Evolutionary conservation across 1,140 invertebrate genomes (phyloP).

Genomic region (Stegodyphus dumicola): DNA sequence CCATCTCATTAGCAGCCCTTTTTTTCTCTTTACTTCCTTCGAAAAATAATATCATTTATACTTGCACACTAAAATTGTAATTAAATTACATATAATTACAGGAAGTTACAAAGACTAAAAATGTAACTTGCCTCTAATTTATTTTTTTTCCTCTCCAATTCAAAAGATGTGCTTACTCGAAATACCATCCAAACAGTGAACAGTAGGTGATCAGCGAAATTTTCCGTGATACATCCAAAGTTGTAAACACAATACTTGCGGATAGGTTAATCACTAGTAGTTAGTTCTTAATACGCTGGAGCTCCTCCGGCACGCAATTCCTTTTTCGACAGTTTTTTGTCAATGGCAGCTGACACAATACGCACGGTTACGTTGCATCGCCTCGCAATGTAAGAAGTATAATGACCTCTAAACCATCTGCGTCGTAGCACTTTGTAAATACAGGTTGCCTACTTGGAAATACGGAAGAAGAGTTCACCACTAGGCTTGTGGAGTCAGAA

Average conservation of each 20-base stretch:
- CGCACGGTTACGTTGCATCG: background rate
- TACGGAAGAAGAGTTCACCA: too few relatives aligned
- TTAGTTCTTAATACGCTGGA: background rate
- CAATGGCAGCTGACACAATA: constrained; percentile 30
- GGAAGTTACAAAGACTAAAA: too few relatives aligned
- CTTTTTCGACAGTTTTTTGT: constrained; percentile 1
- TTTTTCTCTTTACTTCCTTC: too few relatives aligned
- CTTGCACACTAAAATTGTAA: too few relatives aligned
- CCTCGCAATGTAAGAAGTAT: constrained; percentile 1
- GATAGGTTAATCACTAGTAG: constrained; percentile 13
- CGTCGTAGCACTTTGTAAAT: constrained; percentile 26
- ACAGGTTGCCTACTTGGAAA: constrained; percentile 29
- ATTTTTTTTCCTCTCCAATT: too few relatives aligned
- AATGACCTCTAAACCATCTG: constrained; percentile 46
- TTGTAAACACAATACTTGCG: background rate
- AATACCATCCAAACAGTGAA: background rate
- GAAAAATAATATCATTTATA: too few relatives aligned
- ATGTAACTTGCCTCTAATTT: too few relatives aligned
- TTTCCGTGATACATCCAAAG: constrained; percentile 25
- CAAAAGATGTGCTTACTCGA: too few relatives aligned
- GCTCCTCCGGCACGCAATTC: constrained; percentile 12
- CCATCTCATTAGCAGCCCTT: too few relatives aligned
- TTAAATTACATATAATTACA: too few relatives aligned
- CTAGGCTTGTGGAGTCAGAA: too few relatives aligned
- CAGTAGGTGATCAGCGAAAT: constrained; percentile 29